Evolutionary conservation across 2,888 invertebrate genomes (phyloP), one percentile per base, ranked within the genome.

Genomic region (Leucophenga maculata): DNA sequence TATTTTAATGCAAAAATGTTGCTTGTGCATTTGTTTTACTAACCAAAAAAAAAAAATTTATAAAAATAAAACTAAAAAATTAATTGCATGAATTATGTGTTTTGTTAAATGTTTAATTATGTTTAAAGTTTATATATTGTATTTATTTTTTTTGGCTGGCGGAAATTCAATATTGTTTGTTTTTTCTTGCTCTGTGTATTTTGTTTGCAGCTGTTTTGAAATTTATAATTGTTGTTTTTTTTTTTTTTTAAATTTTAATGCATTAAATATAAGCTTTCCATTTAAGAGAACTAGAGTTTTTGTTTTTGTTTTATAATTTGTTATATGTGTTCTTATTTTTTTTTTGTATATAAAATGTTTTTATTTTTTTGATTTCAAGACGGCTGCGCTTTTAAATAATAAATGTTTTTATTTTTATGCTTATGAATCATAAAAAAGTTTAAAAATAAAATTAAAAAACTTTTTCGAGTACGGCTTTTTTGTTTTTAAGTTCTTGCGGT

Each of bases 281-380:
- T 84, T 84, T 83, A 85, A 85, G 78, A 78, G 74, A 83, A 82
- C 73, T 78, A 39, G 39, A 52, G 57, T 71, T 70, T 69, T 70
- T 54, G 8, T 22, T 67, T 68, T 74, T 71, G 1, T 22, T 54
- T 52, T 65, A 14, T 59, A 59, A 26, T 39, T 67, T 13, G 48
- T 22, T 26, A 26, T 2, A 26, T 16, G 31, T 67, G 67, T 69
- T 55, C 8, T 39, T 39, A 9, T 2, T 39, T 39, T 39, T 39
- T 39, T 64, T 26, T 66, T 44, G 48, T 6, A 52, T 77, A 70
- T 72, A 74, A 70, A 75, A 65, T 65, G 46, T 67, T 14, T 48
- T 64, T 66, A 31, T 67, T 68, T 69, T 55, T 39, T 39, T 39
- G 39, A 39, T 39, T 39, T 39, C 39, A 39, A 39, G 39, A 39